Base-by-base conservation (phyloP, 2,888 invertebrate genomes). In the Orchesella flavescens region DNA sequence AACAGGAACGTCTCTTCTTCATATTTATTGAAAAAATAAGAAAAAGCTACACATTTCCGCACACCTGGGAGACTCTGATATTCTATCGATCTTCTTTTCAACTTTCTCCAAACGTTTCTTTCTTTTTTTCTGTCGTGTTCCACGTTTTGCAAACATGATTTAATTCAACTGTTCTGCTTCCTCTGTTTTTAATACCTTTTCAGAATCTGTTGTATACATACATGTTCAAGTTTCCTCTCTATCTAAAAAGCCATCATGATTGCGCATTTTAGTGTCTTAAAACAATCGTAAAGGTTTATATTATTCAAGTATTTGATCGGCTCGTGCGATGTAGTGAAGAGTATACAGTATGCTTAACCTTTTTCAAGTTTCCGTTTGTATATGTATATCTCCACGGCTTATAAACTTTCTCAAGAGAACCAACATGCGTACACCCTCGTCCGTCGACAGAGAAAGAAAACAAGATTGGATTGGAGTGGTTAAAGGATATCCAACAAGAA, bases 21-120 rank as follows among this genome's bases (percentile, higher is more conserved):
- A 34, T 65, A 43, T n/a, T 13, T 12, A 65, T 34, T 34, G 65
- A 65, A 4, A 65, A 65, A 34, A 5, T 7, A 13, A n/a, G n/a
- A 7, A 34, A 34, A 34, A 34, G 34, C 3, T 4, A 34, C 43
- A 9, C n/a, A 12, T 43, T 17, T 34, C n/a, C 10, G 59, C 72
- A 57, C 72, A 72, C 72, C 72, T 72, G 72, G 24, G 72, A 34
- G 34, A 59, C 43, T 17, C 21, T 23, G 59, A 59, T 72, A 57
- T 59, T 34, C 34, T 23, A 72, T 72, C 43, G 72, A 24, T 72
- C 59, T 19, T 72, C 59, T 19, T 2, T 23, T 19, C 4, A 68
- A 68, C 49, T 68, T 53, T 71, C 55, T 55, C 55, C 53, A 53
- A 53, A 55, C 71, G 23, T 55, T 71, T 49, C 19, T 9, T 24